Evolutionary conservation across 2,888 invertebrate species (phyloP).

Genomic region (Opisthograptis luteolata): DNA sequence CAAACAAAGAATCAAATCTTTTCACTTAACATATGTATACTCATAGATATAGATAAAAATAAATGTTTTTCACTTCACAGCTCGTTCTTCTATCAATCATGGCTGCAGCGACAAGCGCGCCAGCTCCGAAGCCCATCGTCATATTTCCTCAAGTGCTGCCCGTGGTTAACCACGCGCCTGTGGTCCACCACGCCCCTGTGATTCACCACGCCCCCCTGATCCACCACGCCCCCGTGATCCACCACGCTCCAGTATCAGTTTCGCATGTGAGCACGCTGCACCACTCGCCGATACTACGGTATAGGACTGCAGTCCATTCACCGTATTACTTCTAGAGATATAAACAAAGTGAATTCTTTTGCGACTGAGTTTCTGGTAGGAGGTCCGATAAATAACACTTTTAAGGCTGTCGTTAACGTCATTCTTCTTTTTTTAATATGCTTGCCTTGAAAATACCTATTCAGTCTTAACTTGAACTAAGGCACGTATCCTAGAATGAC

Average conservation of each 20-base stretch:
- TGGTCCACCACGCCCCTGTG: constrained; percentile 35
- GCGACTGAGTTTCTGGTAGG: too few species aligned
- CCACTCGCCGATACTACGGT: constrained; percentile 27
- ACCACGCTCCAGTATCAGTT: constrained; percentile 41
- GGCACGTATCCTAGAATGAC: too few species aligned
- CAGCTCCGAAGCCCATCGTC: constrained; percentile 56
- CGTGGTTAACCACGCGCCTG: constrained; percentile 34
- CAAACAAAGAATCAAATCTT: too few species aligned
- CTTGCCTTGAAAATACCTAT: too few species aligned
- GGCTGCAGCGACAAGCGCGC: constrained; percentile 52
- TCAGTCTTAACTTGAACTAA: too few species aligned
- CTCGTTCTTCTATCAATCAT: constrained; percentile 48
- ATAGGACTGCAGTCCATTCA: constrained; percentile 5
- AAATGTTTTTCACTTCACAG: constrained; percentile 38
- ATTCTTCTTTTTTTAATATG: too few species aligned
- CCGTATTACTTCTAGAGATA: constrained; percentile 19
- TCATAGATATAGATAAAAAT: neutral
- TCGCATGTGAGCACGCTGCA: constrained; percentile 20
- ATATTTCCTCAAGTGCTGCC: constrained; percentile 50
- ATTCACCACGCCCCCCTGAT: constrained; percentile 48
- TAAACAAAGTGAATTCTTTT: too few species aligned
- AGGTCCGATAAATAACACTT: too few species aligned
- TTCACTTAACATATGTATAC: too few species aligned
- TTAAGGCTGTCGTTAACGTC: too few species aligned
- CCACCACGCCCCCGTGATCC: constrained; percentile 32